Evolutionary conservation across 2,888 invertebrate genomes (phyloP).

Genomic region (Nowickia ferox): DNA sequence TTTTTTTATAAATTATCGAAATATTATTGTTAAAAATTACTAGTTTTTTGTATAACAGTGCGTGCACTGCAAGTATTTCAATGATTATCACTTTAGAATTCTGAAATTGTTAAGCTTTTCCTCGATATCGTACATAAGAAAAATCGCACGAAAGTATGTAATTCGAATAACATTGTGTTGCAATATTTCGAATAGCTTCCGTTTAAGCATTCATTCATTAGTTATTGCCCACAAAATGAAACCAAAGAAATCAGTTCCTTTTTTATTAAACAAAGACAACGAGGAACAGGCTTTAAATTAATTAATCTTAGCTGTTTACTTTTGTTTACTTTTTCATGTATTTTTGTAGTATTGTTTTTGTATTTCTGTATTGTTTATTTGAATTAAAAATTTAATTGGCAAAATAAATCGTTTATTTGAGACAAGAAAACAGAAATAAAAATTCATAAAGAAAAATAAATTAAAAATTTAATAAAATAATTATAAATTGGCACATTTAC

Average conservation of each 20-base stretch:
- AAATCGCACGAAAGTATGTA: background rate
- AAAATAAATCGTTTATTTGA: constrained; percentile 61
- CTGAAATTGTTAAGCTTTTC: background rate
- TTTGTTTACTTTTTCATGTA: constrained; percentile 28
- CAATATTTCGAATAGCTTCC: too few relatives aligned
- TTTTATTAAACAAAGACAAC: background rate
- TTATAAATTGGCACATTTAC: constrained; percentile 56
- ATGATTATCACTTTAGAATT: constrained; percentile 12
- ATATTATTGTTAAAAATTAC: too few relatives aligned
- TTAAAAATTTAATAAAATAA: constrained; percentile 1
- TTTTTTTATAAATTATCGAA: too few relatives aligned
- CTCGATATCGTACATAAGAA: background rate
- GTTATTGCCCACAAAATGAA: background rate
- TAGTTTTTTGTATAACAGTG: too few relatives aligned
- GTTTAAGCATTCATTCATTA: background rate
- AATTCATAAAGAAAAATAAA: constrained; percentile 26
- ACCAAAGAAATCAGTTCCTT: background rate
- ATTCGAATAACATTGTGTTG: too few relatives aligned
- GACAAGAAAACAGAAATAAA: constrained; percentile 39
- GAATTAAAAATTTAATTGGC: constrained; percentile 64
- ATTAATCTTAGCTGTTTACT: background rate
- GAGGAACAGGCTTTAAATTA: background rate
- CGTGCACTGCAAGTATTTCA: background rate
- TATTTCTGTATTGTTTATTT: constrained; percentile 75
- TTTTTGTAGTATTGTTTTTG: constrained; percentile 61